Evolutionary conservation across 1,140 invertebrate species (phyloP), one percentile per base, ranked within the genome.

Genomic region (Gonioctena quinquepunctata): DNA sequence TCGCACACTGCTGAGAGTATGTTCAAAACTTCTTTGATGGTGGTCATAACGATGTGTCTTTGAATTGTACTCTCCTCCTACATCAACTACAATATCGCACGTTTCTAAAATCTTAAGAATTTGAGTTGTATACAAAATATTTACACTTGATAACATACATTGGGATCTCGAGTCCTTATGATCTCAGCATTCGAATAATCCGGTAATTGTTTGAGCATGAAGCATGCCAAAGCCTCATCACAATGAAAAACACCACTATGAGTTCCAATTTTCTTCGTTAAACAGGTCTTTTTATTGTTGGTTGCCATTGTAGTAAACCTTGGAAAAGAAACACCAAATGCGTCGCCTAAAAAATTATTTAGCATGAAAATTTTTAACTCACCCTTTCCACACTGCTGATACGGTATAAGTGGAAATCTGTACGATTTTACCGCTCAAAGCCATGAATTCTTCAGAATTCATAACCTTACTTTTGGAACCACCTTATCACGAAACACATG

Each of bases 51-150:
- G 87, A 69, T 92, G 87, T 54, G 79, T 91, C 1, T 83, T 80
- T 57, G 90, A 91, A 86, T 99, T 89, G 85, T 93, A 99, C 16
- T 90, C 88, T 4, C 88, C 91, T n/a, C 98, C 98, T 23, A 99
- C 97, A 86, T 99, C 98, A 3, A 99, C 91, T 19, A 99, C 95
- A 74, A 99, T 91, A 81, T 98, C 95, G 86, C 96, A 99, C 3
- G 88, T 88, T 11, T 92, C 87, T 49, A 99, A 85, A 70, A 93
- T 79, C 80, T 83, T 42, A 59, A 56, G 18, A 33, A n/a, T 19
- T 70, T 27, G 18, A 61, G 50, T 60, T 27, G 13, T 28, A 61
- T 27, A n/a, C 68, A 59, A 70, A 5, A 6, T 18, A 59, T 48
- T 22, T 13, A 59, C n/a, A n/a, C n/a, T n/a, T 42, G 5, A 67